Conservation (phyloP, 2,113 vertebrate species). For the Pantherophis guttatus region DNA sequence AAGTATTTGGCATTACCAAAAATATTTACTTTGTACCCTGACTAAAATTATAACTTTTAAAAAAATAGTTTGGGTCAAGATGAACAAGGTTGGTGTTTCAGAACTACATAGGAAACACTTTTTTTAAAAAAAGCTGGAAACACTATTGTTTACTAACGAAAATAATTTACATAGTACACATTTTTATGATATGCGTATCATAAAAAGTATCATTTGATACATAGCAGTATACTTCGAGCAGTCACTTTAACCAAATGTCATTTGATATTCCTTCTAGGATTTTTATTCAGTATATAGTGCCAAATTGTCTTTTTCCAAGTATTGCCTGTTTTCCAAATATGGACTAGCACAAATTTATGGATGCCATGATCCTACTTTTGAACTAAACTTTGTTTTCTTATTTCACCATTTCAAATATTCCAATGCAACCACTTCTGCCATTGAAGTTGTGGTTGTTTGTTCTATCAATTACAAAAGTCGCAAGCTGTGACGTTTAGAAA, state of each 20-base stretch:
- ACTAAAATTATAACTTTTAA: not conserved
- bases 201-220: not conserved
- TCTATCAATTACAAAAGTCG: not conserved
- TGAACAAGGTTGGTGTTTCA: not conserved
- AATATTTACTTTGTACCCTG: not conserved
- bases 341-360: not conserved
- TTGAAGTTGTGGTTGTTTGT: not conserved
- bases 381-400: conserved; percentile 20
- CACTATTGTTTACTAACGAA: not conserved
- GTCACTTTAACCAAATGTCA: not conserved
- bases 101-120: not conserved
- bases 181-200: not conserved
- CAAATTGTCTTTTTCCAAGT: not conserved
- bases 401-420: conserved; percentile 33
- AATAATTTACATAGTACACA: not conserved
- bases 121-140: not conserved
- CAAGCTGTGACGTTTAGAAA: not conserved
- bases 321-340: not conserved
- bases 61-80: not conserved
- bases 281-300: not conserved
- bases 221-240: not conserved
- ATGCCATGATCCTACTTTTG: not conserved
- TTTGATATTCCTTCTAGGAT: not conserved
- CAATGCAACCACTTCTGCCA: not conserved
- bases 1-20: not conserved